Conservation (phyloP, 2,797 vertebrate species). For the Masticophis lateralis region DNA sequence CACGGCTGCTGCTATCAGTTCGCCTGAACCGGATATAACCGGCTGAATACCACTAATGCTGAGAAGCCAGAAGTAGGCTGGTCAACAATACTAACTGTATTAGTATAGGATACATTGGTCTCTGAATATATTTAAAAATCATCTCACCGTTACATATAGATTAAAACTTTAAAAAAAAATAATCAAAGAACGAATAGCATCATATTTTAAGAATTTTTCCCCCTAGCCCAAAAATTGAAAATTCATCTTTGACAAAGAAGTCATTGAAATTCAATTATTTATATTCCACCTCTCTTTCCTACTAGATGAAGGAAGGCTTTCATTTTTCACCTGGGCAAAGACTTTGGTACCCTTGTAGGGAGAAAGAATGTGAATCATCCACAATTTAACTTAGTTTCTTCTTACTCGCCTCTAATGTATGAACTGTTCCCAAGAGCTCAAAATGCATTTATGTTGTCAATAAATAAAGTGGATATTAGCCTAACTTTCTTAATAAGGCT, state of each 20-base stretch:
- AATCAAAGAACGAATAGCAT: not conserved
- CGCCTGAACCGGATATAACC: too few relatives aligned
- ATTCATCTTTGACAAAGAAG: not conserved
- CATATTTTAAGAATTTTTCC: not conserved
- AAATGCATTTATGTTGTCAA: not conserved
- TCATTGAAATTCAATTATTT: not conserved
- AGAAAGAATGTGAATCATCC: not conserved
- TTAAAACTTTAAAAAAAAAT: not conserved
- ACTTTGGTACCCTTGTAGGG: not conserved
- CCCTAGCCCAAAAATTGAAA: not conserved
- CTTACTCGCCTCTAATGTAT: not conserved
- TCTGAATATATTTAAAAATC: not conserved
- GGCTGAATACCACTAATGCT: not conserved
- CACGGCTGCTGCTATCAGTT: too few relatives aligned
- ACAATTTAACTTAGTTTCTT: not conserved
- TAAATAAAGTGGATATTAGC: not conserved
- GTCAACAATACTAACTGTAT: not conserved
- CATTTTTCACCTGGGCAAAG: not conserved
- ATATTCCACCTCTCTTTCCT: not conserved
- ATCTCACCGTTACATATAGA: not conserved
- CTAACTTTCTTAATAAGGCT: not conserved
- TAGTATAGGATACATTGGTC: not conserved
- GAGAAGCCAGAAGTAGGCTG: not conserved
- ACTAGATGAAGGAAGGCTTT: not conserved
- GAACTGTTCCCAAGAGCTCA: not conserved